A percentile compares a stretch with the other conserved stretches of the same genome.
phyloP scores from a whole-genome alignment of 2,888 invertebrate genomes.

The Brenthis hecate region DNA sequence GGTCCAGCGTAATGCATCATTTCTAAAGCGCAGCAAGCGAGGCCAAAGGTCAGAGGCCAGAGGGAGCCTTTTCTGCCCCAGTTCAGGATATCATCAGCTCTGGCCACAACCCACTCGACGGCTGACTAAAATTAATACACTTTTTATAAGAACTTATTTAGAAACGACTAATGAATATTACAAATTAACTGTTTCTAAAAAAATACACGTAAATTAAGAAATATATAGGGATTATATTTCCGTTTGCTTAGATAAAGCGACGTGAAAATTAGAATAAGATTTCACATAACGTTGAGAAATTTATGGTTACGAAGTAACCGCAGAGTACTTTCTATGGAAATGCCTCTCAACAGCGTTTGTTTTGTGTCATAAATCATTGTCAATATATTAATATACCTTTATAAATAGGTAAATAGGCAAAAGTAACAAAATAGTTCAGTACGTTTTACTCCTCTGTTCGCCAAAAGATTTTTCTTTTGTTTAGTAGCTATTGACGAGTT shows the following conservation, averaged over 20 bases:
- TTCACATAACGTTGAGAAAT: not conserved
- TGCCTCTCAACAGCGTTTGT: not conserved
- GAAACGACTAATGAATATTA: not conserved
- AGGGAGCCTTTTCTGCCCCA: slow-evolving; percentile 96
- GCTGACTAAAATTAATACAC: slow-evolving; percentile 52
- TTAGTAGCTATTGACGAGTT: not conserved
- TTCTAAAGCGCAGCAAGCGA: slow-evolving; percentile 99
- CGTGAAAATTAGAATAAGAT: slow-evolving; percentile 8
- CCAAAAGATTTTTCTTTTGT: not conserved
- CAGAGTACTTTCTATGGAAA: slow-evolving; percentile 1
- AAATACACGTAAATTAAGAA: too few species aligned
- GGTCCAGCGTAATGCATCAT: slow-evolving; percentile 99
- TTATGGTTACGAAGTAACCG: not conserved
- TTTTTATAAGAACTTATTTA: not conserved
- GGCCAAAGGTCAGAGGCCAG: slow-evolving; percentile 99
- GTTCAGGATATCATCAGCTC: slow-evolving; percentile 95
- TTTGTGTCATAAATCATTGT: not conserved
- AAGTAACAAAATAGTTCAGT: too few species aligned
- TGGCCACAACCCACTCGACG: slow-evolving; percentile 93
- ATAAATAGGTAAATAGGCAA: too few species aligned
- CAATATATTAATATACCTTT: too few species aligned
- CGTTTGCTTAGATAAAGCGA: slow-evolving; percentile 11
- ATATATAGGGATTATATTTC: slow-evolving; percentile 13
- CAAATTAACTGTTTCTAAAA: too few species aligned
- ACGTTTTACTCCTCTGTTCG: too few species aligned